Evolutionary conservation across 2,888 invertebrate genomes (phyloP).

Genomic region (Agapostemon virescens): DNA sequence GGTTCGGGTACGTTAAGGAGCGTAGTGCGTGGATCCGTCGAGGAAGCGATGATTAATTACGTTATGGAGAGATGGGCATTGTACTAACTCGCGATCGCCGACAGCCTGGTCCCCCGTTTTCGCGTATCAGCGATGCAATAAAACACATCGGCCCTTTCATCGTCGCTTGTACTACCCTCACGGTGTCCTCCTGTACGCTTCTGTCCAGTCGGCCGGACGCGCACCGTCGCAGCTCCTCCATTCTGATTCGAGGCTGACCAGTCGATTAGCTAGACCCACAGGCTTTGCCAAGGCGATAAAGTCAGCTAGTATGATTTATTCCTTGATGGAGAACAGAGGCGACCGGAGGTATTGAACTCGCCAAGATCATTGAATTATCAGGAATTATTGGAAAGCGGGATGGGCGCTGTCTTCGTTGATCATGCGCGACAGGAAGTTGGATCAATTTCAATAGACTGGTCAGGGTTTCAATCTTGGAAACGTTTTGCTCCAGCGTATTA

Average conservation of each 20-base stretch:
- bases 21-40: conserved; percentile 16
- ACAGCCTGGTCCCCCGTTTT: conserved; percentile 55
- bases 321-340: conserved; percentile 32
- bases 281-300: conserved; percentile 51
- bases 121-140: conserved; percentile 69
- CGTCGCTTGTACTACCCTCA: conserved; percentile 31
- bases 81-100: conserved; percentile 50
- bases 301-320: conserved; percentile 54
- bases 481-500: background rate
- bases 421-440: background rate
- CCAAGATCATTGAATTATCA: conserved; percentile 46
- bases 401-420: conserved; percentile 2
- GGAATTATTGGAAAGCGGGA: conserved; percentile 27
- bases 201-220: conserved; percentile 37
- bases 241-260: conserved; percentile 47
- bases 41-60: conserved; percentile 72
- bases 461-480: background rate
- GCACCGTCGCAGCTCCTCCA: conserved; percentile 40
- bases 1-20: background rate
- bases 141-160: conserved; percentile 67
- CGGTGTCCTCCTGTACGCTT: conserved; percentile 34
- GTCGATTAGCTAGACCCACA: conserved; percentile 38
- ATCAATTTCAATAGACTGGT: background rate
- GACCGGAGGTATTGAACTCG: conserved; percentile 33
- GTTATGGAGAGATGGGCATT: conserved; percentile 54